Evolutionary conservation across 2,888 invertebrate species (phyloP).

Genomic region (Leptopilina myrica): DNA sequence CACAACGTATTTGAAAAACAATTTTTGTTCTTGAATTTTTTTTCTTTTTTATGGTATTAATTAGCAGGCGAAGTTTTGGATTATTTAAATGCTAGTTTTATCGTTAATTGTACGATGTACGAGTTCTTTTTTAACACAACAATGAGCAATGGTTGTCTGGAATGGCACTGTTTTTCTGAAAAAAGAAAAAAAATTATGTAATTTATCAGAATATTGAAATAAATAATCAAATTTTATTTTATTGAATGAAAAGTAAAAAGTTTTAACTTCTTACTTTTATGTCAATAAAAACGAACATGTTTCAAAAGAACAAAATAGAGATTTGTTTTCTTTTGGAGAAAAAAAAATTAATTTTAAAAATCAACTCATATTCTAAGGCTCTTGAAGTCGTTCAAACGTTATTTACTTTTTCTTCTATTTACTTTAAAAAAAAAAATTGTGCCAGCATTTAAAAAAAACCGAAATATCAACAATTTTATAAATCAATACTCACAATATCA

Average conservation of each 20-base stretch:
- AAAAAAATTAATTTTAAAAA: too few species aligned
- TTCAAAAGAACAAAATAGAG: too few species aligned
- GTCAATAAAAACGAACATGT: too few species aligned
- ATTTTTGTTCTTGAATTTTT: constrained; percentile 20
- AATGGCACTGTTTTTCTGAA: constrained; percentile 71
- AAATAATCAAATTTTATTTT: not conserved
- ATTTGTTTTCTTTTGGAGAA: too few species aligned
- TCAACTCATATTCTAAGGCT: too few species aligned
- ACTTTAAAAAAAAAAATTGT: too few species aligned
- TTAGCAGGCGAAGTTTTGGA: constrained; percentile 47
- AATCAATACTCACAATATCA: too few species aligned
- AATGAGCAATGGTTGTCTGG: constrained; percentile 68
- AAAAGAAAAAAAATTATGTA: constrained; percentile 37
- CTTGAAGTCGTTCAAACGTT: too few species aligned
- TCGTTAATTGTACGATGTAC: constrained; percentile 55
- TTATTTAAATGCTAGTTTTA: constrained; percentile 57
- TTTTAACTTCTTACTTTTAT: too few species aligned
- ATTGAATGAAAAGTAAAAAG: not conserved
- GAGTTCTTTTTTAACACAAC: constrained; percentile 62
- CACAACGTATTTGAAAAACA: constrained; percentile 33
- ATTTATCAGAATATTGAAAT: constrained; percentile 17
- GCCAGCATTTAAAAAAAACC: too few species aligned
- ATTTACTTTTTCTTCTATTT: too few species aligned
- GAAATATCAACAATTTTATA: too few species aligned
- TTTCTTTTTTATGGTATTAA: constrained; percentile 29